Percentiles rank a stretch among this genome's conserved stretches.
Conservation (phyloP, 2,797 vertebrate species). For the Notolabrus celidotus region DNA sequence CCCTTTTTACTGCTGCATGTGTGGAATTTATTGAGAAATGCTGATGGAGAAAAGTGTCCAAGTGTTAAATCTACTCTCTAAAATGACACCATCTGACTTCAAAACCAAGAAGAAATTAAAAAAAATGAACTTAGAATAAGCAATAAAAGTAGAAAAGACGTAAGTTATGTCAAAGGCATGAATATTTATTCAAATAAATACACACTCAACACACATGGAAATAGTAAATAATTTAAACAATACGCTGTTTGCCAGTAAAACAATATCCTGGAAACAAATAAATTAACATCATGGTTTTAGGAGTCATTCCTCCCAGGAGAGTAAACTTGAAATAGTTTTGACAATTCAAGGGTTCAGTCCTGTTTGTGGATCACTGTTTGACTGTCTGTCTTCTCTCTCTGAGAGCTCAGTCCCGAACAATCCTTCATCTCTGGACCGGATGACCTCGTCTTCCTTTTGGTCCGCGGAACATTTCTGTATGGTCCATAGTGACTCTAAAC, state of each 20-base stretch:
- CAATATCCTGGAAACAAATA: slow-evolving; percentile 81
- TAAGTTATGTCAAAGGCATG: slow-evolving; percentile 62
- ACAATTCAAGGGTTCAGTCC: slow-evolving; percentile 80
- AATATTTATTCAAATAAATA: slow-evolving; percentile 90
- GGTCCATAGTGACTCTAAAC: slow-evolving; percentile 72
- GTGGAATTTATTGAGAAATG: slow-evolving; percentile 54
- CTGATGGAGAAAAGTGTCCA: slow-evolving; percentile 20
- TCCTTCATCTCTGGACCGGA: slow-evolving; percentile 83
- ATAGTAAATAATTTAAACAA: slow-evolving; percentile 86
- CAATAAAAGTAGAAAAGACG: slow-evolving; percentile 9
- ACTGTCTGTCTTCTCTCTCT: slow-evolving; percentile 29
- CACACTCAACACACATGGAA: slow-evolving; percentile 68
- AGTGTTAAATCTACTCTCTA: slow-evolving; percentile 18
- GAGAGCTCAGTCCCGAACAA: slow-evolving; percentile 65
- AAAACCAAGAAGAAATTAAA: neutral
- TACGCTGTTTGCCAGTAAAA: slow-evolving; percentile 74
- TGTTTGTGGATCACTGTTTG: slow-evolving; percentile 52
- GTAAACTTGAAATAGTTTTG: slow-evolving; percentile 77
- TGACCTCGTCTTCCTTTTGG: slow-evolving; percentile 79
- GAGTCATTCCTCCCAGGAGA: slow-evolving; percentile 60
- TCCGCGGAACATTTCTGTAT: slow-evolving; percentile 76
- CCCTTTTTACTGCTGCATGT: slow-evolving; percentile 36
- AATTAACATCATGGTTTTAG: slow-evolving; percentile 81
- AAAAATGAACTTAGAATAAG: neutral
- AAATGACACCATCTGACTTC: neutral